phyloP scores from a whole-genome alignment of 2,113 vertebrate species.

The Oreotrochilus melanogaster region DNA sequence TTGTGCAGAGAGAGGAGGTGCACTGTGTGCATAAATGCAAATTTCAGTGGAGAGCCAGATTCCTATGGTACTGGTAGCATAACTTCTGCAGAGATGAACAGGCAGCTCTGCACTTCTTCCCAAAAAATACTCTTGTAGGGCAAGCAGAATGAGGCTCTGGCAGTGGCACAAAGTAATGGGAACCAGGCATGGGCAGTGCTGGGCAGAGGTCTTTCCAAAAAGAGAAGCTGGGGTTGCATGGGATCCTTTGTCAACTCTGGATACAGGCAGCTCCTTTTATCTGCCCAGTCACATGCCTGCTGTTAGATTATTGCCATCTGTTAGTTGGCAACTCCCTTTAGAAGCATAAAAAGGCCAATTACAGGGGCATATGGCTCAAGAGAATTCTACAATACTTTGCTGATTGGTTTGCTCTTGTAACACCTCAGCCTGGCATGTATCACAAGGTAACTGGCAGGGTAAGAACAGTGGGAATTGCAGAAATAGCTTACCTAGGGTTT shows the following conservation, averaged over 20 bases:
- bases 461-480: background rate
- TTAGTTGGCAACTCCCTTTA: background rate
- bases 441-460: accelerated
- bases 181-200: background rate
- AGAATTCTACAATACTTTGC: background rate
- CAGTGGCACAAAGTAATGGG: background rate
- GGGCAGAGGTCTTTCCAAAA: background rate
- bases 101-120: background rate
- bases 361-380: background rate
- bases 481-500: background rate
- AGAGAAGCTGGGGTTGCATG: accelerated
- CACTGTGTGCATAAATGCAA: background rate
- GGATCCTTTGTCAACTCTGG: accelerated
- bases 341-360: background rate
- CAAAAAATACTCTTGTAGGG: background rate
- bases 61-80: background rate
- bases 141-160: background rate
- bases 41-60: background rate
- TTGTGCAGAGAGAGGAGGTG: background rate
- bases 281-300: background rate
- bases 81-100: background rate
- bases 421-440: accelerated
- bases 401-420: background rate
- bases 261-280: background rate
- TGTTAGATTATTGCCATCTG: background rate